Base-by-base conservation (phyloP, 2,797 vertebrate genomes). In the Urocyon cinereoargenteus region DNA sequence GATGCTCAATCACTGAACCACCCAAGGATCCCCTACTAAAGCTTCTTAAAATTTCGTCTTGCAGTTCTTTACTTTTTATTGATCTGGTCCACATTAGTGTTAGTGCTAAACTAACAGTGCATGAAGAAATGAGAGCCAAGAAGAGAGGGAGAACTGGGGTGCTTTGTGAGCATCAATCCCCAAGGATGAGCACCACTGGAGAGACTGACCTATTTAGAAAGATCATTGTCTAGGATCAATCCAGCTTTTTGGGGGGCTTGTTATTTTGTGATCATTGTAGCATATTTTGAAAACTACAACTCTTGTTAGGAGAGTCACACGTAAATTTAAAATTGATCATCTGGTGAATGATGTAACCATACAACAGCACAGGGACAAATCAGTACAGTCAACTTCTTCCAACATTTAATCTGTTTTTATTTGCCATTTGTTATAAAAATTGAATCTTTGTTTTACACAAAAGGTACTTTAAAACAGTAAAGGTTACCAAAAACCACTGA, bases 371-470 rank as follows among this genome's bases (percentile, higher is more conserved):
- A 31, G 34, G 61, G 3, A 66, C 7, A 51, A 51, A 62, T 45
- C 6, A 86, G 78, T 45, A 81, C 61, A 86, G 68, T n/a, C 91
- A 64, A 77, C 26, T 70, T 68, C 85, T 93, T 95, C 57, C 61
- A 79, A 72, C 8, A 86, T 77, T 81, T 72, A 64, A 84, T 83
- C 75, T 68, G 36, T 57, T 91, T 98, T 97, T 95, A 97, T 95
- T 96, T 94, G 55, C 40, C 88, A 91, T 96, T 97, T 97, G 83
- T 95, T 97, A 97, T 90, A 97, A 97, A 98, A 98, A 89, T 19
- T 22, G n/a, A 89, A 96, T 91, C 28, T 94, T 83, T 81, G 83
- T 93, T 92, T 97, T 96, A 97, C 96, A 98, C 31, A 96, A 97
- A 97, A 95, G 3, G 1, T 96, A 97, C 73, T 96, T 97, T 96